A percentile compares a stretch with the other conserved stretches of the same genome.
phyloP scores from a whole-genome alignment of 2,113 vertebrate species.

The Apodemus speciosus region DNA sequence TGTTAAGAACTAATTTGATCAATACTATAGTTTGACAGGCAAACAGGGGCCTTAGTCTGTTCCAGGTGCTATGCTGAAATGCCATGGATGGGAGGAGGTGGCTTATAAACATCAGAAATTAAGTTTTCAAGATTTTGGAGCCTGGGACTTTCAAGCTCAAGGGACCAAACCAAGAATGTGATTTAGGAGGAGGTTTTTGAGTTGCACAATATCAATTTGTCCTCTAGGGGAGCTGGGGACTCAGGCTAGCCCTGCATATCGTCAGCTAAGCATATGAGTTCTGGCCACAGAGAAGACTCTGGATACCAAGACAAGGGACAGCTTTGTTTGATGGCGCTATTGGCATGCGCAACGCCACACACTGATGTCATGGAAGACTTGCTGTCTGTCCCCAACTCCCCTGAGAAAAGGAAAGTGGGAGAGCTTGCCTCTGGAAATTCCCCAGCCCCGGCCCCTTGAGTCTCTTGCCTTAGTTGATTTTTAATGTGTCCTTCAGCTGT shows the following conservation, averaged over 20 bases:
- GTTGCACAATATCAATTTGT: not conserved
- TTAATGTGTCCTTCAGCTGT: not conserved
- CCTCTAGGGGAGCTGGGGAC: not conserved
- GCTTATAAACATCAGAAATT: not conserved
- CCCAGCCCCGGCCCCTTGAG: not conserved
- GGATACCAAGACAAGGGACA: not conserved
- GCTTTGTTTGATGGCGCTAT: not conserved
- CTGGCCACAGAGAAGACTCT: not conserved
- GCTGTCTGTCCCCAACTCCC: not conserved
- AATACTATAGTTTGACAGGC: not conserved
- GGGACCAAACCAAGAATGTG: not conserved
- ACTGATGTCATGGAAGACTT: not conserved
- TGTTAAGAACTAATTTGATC: not conserved
- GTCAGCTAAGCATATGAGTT: not conserved
- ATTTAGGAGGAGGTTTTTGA: not conserved
- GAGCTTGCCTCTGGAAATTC: not conserved
- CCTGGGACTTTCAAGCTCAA: not conserved
- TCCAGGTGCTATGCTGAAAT: not conserved
- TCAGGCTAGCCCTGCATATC: not conserved
- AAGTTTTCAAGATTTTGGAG: not conserved
- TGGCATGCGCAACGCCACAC: fast-evolving
- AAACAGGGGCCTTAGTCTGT: not conserved
- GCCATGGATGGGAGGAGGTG: not conserved
- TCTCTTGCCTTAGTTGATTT: not conserved
- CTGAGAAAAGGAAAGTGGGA: not conserved